phyloP scores from a whole-genome alignment of 1,140 invertebrate genomes.

The Meloidogyne hapla region DNA sequence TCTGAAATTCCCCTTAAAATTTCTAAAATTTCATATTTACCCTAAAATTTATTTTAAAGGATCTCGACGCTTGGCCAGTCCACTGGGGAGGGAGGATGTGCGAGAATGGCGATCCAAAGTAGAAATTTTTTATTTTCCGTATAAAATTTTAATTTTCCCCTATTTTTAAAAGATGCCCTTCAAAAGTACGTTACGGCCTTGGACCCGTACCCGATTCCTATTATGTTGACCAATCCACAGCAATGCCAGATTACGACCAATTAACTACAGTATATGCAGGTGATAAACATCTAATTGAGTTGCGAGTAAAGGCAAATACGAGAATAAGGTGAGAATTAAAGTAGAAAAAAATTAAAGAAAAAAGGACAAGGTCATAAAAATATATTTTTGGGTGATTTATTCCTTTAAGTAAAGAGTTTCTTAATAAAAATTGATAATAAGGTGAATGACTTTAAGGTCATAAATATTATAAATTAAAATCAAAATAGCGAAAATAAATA shows the following conservation, averaged over 20 bases:
- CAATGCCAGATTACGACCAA: constrained; percentile 63
- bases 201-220: constrained; percentile 62
- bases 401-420: no score
- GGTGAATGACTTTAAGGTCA: not conserved
- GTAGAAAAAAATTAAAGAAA: not conserved
- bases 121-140: not conserved
- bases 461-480: not conserved
- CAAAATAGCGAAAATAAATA: not conserved
- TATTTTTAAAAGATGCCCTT: constrained; percentile 51
- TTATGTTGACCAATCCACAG: constrained; percentile 50
- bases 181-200: constrained; percentile 58
- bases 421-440: no score
- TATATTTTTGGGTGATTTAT: no score
- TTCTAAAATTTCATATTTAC: no score
- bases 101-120: constrained; percentile 64
- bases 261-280: constrained; percentile 63
- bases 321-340: constrained; percentile 52
- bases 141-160: not conserved
- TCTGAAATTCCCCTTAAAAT: no score
- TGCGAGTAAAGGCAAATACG: constrained; percentile 56
- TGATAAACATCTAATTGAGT: constrained; percentile 62
- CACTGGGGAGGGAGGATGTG: constrained; percentile 60
- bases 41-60: not conserved
- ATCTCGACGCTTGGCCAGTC: constrained; percentile 60
- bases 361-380: not conserved